Evolutionary conservation across 2,797 vertebrate species (phyloP).

Genomic region (Halcyon smyrnensis): DNA sequence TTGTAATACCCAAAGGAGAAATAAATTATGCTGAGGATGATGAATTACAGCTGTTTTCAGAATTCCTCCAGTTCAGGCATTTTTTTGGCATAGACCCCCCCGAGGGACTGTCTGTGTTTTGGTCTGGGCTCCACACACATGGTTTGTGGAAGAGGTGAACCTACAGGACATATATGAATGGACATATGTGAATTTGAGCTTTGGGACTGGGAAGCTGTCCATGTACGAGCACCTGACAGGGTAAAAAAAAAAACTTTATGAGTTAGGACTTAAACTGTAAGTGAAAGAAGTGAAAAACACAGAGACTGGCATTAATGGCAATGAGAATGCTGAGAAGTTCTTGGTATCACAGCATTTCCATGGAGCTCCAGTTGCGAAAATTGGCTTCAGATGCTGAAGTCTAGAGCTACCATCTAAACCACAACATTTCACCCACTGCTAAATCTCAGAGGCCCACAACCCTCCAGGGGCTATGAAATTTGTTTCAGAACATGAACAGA

Average conservation of each 20-base stretch:
- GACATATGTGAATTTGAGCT: background rate
- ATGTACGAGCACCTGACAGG: background rate
- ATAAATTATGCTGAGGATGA: background rate
- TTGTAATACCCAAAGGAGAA: conserved; percentile 10
- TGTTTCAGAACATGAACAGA: background rate
- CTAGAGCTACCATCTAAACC: background rate
- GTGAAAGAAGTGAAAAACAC: background rate
- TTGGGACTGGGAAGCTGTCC: background rate
- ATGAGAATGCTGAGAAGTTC: background rate
- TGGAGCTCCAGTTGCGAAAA: background rate
- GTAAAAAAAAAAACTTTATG: background rate
- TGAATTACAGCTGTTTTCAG: conserved; percentile 37
- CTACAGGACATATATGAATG: background rate
- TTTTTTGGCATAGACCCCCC: background rate
- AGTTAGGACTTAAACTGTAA: background rate
- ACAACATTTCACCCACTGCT: background rate
- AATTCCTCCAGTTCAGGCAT: conserved; percentile 1
- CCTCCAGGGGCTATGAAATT: background rate
- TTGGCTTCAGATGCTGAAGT: background rate
- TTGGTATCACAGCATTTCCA: background rate
- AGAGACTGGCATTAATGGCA: background rate
- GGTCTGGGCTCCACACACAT: background rate
- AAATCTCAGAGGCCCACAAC: background rate
- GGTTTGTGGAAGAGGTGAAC: background rate
- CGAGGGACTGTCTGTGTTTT: background rate